Base-by-base conservation (phyloP, 2,113 vertebrate species). In the Symphodus melops region DNA sequence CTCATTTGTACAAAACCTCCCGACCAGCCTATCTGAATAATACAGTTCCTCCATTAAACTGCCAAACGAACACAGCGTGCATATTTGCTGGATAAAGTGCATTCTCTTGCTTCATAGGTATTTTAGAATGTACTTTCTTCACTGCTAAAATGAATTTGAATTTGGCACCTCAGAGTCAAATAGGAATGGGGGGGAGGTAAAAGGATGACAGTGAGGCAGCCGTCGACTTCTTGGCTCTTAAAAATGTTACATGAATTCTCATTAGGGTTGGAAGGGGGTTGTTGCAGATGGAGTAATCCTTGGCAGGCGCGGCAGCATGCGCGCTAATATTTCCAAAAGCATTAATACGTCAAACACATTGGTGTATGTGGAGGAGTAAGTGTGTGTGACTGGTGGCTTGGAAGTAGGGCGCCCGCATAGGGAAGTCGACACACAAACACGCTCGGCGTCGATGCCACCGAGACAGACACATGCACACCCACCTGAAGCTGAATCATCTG, bases 271-370 rank as follows among this genome's bases (percentile, higher is more conserved):
- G 81, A 84, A 84, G 52, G 61, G 28, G 49, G 77, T 71, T 71
- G 83, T 42, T 71, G 84, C 81, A 73, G 83, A 87, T 51, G 84
- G 81, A 75, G 63, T 91, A 90, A 92, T 91, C 91, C 85, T 75
- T 90, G 63, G 71, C 85, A 79, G 83, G 41, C 68, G 3, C 53
- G 8, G 79, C n/a, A 72, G 74, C 77, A 49, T 72, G 83, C 17
- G 4, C 11, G 60, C 71, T 91, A 86, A 91, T 90, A 88, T 90
- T 90, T 88, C 61, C 82, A 77, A 84, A 75, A 77, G 85, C 77
- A 74, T 86, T 89, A 85, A 87, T 82, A 86, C 46, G 17, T 85
- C 84, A 83, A 70, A 68, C 75, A 53, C 86, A 83, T 83, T 75
- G 66, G 62, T 59, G 37, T 62, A 41, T 25, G 48, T 72, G 73